Evolutionary conservation across 2,797 vertebrate species (phyloP).

Genomic region (Neosilurus mollespiculum): DNA sequence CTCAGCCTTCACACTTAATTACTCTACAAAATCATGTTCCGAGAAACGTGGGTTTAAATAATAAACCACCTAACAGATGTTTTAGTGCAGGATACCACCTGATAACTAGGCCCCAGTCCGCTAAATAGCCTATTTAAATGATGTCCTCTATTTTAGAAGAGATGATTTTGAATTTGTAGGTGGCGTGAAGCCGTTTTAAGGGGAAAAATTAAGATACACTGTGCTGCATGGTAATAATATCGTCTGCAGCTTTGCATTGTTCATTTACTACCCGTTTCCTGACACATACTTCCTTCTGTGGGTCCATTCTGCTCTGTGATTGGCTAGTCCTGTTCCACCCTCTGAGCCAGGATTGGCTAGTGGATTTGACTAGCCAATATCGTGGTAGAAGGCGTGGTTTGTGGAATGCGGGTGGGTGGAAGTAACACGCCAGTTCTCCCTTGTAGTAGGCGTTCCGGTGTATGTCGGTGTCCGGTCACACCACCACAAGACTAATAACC

Average conservation of each 20-base stretch:
- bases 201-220: neutral
- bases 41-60: neutral
- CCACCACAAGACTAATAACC: conserved; percentile 28
- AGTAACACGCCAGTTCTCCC: neutral
- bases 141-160: neutral
- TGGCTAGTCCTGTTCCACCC: neutral
- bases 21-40: neutral
- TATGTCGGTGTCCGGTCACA: neutral
- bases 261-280: neutral
- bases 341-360: neutral
- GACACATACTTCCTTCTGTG: neutral
- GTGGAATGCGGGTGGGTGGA: neutral
- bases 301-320: neutral
- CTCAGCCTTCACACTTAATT: neutral
- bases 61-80: neutral
- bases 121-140: neutral
- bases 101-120: neutral
- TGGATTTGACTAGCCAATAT: neutral
- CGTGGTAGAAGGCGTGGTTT: neutral
- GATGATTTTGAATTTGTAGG: too few species aligned
- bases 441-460: neutral
- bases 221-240: neutral
- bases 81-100: neutral
- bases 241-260: neutral
- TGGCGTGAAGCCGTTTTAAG: neutral